Base-by-base conservation (phyloP, 2,113 vertebrate species). In the Salvator merianae region DNA sequence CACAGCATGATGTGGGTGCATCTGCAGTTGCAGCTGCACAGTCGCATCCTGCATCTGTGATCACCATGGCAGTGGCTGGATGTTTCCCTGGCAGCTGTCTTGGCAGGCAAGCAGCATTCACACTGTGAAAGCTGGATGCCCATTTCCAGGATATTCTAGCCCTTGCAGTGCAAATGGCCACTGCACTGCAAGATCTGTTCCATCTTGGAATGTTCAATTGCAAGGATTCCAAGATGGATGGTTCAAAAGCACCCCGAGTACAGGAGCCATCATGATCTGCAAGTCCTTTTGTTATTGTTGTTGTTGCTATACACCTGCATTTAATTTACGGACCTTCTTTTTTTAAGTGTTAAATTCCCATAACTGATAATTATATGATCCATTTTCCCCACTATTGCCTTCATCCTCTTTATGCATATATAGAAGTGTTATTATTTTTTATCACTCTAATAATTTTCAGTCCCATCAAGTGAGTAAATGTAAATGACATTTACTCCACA, bases 401-500 rank as follows among this genome's bases (percentile, higher is more conserved):
- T 69, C 28, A 76, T 62, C 20, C 14, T 81, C 22, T 75, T 38
- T 40, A 69, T 66, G 79, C 30, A 32, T 22, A 40, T 43, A 28
- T 30, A 77, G 63, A 55, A 2, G 20, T 77, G 69, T n/a, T n/a
- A 73, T 70, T 59, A 38, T 77, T 84, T n/a, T 76, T 78, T 84
- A 32, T 78, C 18, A 28, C 83, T 62, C 30, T 59, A 78, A 77
- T 71, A 18, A 34, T 62, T 26, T 76, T 28, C n/a, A 65, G 38
- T 65, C n/a, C 34, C 59, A 66, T 75, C 62, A 83, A 34, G n/a
- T 50, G 40, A 75, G 65, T 66, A 83, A 83, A 75, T 47, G 24
- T 4, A 34, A 63, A 16, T n/a, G n/a, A n/a, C 43, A 53, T 40
- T 36, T n/a, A 32, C 36, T 77, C 24, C 7, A 53, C 32, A 81